Base-by-base conservation (phyloP, 2,888 invertebrate genomes). In the Oscheius sp. region DNA sequence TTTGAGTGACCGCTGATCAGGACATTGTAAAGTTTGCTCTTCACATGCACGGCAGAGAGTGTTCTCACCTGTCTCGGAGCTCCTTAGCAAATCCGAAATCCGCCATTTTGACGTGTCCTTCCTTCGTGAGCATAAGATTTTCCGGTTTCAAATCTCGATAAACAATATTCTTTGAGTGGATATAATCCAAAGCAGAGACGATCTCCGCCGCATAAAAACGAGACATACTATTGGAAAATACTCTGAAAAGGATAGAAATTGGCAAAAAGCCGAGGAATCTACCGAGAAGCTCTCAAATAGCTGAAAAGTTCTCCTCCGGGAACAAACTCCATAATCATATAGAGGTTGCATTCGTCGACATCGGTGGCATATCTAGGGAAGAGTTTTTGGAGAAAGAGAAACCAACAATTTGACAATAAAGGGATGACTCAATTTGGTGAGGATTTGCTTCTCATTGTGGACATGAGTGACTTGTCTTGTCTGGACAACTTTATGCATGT, bases 51-150 rank as follows among this genome's bases (percentile, higher is more conserved):
- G 20, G 31, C 31, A 27, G 3, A 12, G n/a, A 31, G 31, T 25
- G n/a, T 52, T 23, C 34, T 31, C 46, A 91, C 91, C 91, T 91
- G 88, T 96, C 96, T 1, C 92, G 91, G 53, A 97, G 89, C 85
- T 93, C 93, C 88, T 97, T 97, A 50, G 96, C 95, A 87, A 97
- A 97, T 12, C 97, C 96, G 87, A 97, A 97, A 88, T 97, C 97
- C 8, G 96, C 96, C 83, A 97, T 94, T 89, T 96, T 96, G 84
- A 97, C 89, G 88, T 97, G 96, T 0, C 97, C 97, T 82, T 95
- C 93, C 78, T 91, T 91, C 84, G 95, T 96, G 58, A 97, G 90
- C 23, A 97, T 90, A 65, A 97, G 89, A 88, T 97, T 97, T 88
- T 97, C 97, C 0, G 95, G 95, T 87, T 95, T 95, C 79, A 95